These are phyloP conservation scores for Dyspetes luteomarginatus DNA, from an alignment of 2,888 invertebrate genomes.

Conservation along the genomic window DNA sequence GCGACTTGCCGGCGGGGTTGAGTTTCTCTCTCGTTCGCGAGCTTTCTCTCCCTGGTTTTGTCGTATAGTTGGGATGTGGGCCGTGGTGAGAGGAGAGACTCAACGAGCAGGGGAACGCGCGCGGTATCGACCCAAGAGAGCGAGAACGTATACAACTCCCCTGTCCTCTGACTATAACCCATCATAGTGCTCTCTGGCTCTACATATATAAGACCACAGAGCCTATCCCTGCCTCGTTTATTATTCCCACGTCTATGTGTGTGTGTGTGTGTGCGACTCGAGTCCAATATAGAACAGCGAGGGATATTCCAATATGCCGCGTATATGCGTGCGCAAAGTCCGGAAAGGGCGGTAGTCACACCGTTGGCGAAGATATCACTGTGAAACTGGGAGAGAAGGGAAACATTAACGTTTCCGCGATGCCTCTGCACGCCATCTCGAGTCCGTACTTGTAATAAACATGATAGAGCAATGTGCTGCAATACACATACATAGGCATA, in stretches of 20 bases:
- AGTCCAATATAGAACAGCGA: background rate
- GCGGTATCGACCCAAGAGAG: conserved; percentile 64
- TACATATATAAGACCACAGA: background rate
- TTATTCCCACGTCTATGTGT: background rate
- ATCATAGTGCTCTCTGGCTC: conserved; percentile 27
- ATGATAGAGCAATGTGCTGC: too few species aligned
- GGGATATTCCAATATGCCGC: background rate
- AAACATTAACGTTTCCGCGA: conserved; percentile 52
- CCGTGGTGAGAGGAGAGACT: conserved; percentile 48
- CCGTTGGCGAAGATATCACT: conserved; percentile 19
- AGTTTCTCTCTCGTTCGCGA: conserved; percentile 37
- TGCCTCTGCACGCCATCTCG: conserved; percentile 62
- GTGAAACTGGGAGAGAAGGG: background rate
- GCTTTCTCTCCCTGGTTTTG: conserved; percentile 47
- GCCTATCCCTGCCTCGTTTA: background rate
- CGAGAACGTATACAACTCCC: background rate
- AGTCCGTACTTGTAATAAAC: conserved; percentile 60
- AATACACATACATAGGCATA: background rate
- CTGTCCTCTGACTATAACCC: conserved; percentile 16
- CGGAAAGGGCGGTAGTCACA: conserved; percentile 28
- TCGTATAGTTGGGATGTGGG: conserved; percentile 36
- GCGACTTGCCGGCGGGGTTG: conserved; percentile 21
- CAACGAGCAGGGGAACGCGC: conserved; percentile 50
- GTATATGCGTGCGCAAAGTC: conserved; percentile 11
- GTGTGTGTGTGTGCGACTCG: background rate